Evolutionary conservation across 1,140 invertebrate genomes (phyloP), one percentile per base, ranked within the genome.

Genomic region (Cherax destructor): DNA sequence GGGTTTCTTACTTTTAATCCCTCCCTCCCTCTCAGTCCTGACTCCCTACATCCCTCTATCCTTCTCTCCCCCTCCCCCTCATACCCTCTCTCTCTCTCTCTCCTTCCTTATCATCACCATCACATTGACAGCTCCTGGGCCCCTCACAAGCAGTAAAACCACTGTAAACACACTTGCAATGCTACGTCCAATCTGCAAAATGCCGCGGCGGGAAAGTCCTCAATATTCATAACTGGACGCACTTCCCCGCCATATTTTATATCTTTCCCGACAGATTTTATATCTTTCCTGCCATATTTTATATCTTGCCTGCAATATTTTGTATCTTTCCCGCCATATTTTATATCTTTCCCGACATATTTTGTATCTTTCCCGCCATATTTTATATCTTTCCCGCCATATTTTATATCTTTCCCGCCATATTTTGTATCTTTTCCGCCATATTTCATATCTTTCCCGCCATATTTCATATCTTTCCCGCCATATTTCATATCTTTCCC

Each of bases 201-300:
- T 81, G 79, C 79, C 50, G 56, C 49, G 79, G 79, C 50, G 50
- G 56, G 56, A 81, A 81, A 81, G 79, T 81, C 79, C 50, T 81
- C 79, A 81, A 81, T 81, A 81, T 81, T 81, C 79, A 81, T 81
- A 81, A 74, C 79, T 47, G 79, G 50, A 30, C 79, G 50, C 79
- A 52, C 79, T 81, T 24, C 56, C 50, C 56, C 79, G 24, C 24
- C 50, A 52, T 50, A 49, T 11, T 52, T 21, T 41, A 41, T 41
- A 41, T 41, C 30, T 41, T 41, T 41, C 30, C 30, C 30, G 30
- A 0, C 30, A 41, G 0, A 41, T 41, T 41, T 41, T 41, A 41
- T 41, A 1, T 41, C 30, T 41, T 41, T 41, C 30, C 3, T 7
- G 0, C 30, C 3, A 10, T 47, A 59, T 59, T 10, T 59, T 59